Conservation (phyloP, 2,888 invertebrate genomes). For the Watsonalla binaria region DNA sequence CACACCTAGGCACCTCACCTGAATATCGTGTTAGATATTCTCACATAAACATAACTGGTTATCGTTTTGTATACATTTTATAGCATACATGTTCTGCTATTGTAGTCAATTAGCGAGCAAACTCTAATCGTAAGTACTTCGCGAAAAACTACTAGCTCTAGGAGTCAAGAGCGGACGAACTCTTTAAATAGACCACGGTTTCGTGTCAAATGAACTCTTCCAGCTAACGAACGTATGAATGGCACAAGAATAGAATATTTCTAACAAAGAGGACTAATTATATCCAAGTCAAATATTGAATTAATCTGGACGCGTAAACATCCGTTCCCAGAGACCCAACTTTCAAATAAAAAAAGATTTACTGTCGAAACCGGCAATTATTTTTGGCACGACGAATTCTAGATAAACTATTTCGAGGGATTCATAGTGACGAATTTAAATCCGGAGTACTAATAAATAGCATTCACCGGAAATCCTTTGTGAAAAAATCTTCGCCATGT, state of each 20-base stretch:
- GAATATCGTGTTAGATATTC: neutral
- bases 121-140: conserved; percentile 33
- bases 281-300: conserved; percentile 34
- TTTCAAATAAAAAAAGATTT: neutral
- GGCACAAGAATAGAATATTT: conserved; percentile 46
- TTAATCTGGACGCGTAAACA: too few relatives aligned
- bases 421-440: neutral
- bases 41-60: neutral
- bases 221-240: conserved; percentile 39
- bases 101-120: conserved; percentile 42
- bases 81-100: conserved; percentile 23
- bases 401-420: conserved; percentile 16
- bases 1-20: too few relatives aligned
- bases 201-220: conserved; percentile 28
- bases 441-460: neutral
- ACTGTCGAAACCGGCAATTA: conserved; percentile 16
- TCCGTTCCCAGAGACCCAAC: too few relatives aligned
- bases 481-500: neutral
- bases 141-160: conserved; percentile 40
- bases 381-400: conserved; percentile 20
- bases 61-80: neutral
- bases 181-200: conserved; percentile 49
- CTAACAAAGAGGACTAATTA: conserved; percentile 48
- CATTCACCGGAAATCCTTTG: neutral
- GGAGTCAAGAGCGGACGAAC: conserved; percentile 41